Evolutionary conservation across 2,797 vertebrate species (phyloP).

Genomic region (Clarias fuscus): DNA sequence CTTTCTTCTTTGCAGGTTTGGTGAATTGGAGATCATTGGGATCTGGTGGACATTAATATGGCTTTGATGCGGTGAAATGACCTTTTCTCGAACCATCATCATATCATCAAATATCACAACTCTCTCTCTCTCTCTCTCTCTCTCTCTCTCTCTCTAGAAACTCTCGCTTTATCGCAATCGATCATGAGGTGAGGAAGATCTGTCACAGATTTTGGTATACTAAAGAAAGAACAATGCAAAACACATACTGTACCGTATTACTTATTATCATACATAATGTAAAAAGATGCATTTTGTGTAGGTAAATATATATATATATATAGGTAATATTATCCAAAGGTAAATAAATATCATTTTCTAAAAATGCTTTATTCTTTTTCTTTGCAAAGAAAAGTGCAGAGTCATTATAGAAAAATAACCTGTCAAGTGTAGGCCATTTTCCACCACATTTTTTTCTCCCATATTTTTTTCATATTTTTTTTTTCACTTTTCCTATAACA

Average conservation of each 20-base stretch:
- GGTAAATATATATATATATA: no score
- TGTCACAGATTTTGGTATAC: background rate
- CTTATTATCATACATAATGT: background rate
- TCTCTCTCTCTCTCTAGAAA: background rate
- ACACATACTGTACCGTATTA: background rate
- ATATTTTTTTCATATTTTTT: no score
- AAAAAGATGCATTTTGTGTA: background rate
- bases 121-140: background rate
- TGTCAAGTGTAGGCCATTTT: background rate
- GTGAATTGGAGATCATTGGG: background rate
- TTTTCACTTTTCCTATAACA: background rate
- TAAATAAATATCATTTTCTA: background rate
- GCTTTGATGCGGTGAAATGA: constrained; percentile 34
- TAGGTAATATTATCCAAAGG: background rate
- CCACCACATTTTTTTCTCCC: no score
- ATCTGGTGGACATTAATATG: background rate
- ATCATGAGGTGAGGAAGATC: background rate
- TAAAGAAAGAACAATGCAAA: background rate
- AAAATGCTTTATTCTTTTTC: background rate
- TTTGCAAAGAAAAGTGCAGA: background rate
- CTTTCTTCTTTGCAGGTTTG: constrained; percentile 10
- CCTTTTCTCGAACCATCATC: constrained; percentile 26
- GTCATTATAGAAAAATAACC: background rate
- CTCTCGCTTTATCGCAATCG: background rate
- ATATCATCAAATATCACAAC: background rate